These are phyloP conservation scores for Thryonomys swinderianus DNA, from an alignment of 2,113 vertebrate genomes.

Conservation along the genomic window DNA sequence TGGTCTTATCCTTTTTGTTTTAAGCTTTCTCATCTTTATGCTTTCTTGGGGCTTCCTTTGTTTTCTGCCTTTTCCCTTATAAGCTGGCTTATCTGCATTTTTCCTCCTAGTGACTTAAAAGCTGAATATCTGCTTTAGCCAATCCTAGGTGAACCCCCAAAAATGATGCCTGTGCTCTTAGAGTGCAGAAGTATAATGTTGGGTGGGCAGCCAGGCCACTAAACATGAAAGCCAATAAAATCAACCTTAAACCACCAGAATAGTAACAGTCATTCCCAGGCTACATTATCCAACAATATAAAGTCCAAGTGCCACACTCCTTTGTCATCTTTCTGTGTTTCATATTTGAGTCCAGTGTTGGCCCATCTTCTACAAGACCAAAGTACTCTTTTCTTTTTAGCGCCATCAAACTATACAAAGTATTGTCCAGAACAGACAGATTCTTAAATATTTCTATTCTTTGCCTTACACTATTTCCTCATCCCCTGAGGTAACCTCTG, in stretches of 20 bases:
- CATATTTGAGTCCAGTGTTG: neutral
- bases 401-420: neutral
- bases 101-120: slow-evolving; percentile 64
- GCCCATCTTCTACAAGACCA: neutral
- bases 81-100: slow-evolving; percentile 38
- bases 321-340: neutral
- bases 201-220: neutral
- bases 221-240: slow-evolving; percentile 12
- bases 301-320: neutral
- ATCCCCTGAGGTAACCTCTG: neutral
- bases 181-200: slow-evolving; percentile 21
- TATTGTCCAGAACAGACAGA: neutral
- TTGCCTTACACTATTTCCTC: neutral
- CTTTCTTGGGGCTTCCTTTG: slow-evolving; percentile 53
- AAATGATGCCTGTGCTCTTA: neutral
- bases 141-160: neutral
- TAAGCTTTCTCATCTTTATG: slow-evolving; percentile 62
- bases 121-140: slow-evolving; percentile 51
- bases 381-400: neutral
- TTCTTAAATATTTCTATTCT: neutral
- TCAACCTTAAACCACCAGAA: neutral
- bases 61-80: slow-evolving; percentile 37
- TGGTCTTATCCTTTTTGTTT: slow-evolving; percentile 67
- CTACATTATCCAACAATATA: neutral
- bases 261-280: neutral